Base-by-base conservation (phyloP, 2,113 vertebrate genomes). In the Tauraco erythrolophus region DNA sequence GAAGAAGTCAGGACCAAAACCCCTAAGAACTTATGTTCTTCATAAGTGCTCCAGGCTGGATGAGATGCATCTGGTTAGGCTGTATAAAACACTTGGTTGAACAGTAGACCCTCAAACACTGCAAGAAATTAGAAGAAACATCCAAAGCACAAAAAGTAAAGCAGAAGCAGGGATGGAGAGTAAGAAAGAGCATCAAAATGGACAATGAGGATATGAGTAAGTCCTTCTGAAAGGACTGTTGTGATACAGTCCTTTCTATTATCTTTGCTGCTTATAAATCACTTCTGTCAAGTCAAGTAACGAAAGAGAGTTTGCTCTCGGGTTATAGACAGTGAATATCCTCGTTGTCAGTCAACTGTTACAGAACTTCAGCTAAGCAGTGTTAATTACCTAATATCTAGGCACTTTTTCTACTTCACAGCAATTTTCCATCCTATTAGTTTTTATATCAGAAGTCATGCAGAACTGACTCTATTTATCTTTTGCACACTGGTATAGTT, bases 361-460 rank as follows among this genome's bases (percentile, higher is more conserved):
- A 48, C 96, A 94, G 94, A 97, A 78, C 58, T 90, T 84, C 95
- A 92, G 5, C 92, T 83, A 88, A 95, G 94, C 96, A 91, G 23
- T 43, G 80, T 31, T 95, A 94, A 95, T 97, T 97, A 96, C 58
- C 75, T 91, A 97, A 97, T 83, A 88, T 33, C 31, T 1, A 95
- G 82, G 48, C 93, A 96, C 54, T 88, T 88, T 84, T 95, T 75
- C 95, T 90, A 35, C 93, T 88, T 96, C 79, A 76, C 83, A 97
- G 88, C 78, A 94, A 98, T 98, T 98, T 98, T 98, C 97, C 90
- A 97, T 95, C 74, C 84, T 97, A 93, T 97, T 97, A 96, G 81
- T 90, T 98, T 96, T 98, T 97, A 95, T 97, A 95, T 81, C 87
- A 96, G 75, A 97, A 97, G 83, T 82, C 96, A 96, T 84, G 35